Conservation (phyloP, 2,797 vertebrate species). For the Oreortyx pictus region DNA sequence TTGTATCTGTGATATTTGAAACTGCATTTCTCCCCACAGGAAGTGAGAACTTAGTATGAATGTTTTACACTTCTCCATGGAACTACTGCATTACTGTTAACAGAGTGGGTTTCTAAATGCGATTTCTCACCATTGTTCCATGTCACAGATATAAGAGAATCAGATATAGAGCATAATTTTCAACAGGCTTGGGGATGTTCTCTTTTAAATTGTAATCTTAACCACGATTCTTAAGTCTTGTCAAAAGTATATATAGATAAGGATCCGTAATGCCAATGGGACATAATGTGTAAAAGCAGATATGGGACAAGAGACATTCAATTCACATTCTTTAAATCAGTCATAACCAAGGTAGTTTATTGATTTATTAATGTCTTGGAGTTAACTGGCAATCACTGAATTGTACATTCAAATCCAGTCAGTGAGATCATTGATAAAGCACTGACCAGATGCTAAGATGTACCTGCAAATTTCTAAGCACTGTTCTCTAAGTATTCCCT, state of each 20-base stretch:
- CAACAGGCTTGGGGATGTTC: background rate
- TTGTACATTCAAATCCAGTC: background rate
- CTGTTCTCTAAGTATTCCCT: too few relatives aligned
- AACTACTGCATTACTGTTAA: background rate
- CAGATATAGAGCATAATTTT: background rate
- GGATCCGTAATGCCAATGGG: background rate
- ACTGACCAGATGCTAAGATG: background rate
- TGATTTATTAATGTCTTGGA: too few relatives aligned
- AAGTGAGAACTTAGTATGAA: background rate
- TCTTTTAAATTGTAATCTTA: background rate
- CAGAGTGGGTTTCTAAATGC: background rate
- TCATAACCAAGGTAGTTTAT: background rate
- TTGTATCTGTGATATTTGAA: background rate
- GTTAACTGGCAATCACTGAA: background rate
- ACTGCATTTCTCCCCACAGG: background rate
- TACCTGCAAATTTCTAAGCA: background rate
- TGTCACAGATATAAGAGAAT: background rate
- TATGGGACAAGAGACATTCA: background rate
- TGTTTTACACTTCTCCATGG: accelerated
- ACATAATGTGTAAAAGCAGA: background rate
- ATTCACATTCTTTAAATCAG: background rate
- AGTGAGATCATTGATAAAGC: background rate
- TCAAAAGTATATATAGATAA: background rate
- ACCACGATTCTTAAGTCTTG: background rate
- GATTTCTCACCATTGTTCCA: background rate